A percentile compares a stretch with the other conserved stretches of the same genome.
Evolutionary conservation across 2,113 vertebrate genomes (phyloP).

Genomic region (Hyaena hyaena): DNA sequence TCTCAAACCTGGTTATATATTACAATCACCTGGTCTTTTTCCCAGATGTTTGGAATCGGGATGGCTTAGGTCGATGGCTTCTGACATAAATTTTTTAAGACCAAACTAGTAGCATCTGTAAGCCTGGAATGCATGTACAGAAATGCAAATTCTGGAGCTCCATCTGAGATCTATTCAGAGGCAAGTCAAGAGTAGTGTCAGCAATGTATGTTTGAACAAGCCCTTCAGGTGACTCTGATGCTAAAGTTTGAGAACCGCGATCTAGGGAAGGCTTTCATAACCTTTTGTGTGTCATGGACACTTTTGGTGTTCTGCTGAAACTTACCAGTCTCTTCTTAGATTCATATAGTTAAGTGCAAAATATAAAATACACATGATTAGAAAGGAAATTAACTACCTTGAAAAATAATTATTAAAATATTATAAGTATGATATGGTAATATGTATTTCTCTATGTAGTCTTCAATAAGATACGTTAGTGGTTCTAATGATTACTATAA

Average conservation of each 20-base stretch:
- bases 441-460: neutral
- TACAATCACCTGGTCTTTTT: neutral
- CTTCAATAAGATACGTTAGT: neutral
- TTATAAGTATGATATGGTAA: neutral
- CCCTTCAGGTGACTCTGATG: neutral
- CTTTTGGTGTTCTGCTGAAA: neutral
- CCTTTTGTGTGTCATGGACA: neutral
- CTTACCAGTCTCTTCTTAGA: neutral
- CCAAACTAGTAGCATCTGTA: neutral
- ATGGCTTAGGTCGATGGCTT: neutral
- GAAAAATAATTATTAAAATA: neutral
- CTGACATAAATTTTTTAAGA: neutral
- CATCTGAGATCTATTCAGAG: neutral
- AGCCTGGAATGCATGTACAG: neutral
- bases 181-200: neutral
- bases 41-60: neutral
- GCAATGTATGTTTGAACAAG: neutral
- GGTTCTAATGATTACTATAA: neutral
- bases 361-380: neutral
- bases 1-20: neutral
- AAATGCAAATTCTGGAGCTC: neutral
- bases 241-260: neutral
- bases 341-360: neutral
- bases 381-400: conserved; percentile 1
- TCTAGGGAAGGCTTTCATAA: neutral